Percentiles rank a stretch among this genome's conserved stretches.
Conservation (phyloP, 92 coral and sea anemone species). For the Plumapathes pennacea region DNA sequence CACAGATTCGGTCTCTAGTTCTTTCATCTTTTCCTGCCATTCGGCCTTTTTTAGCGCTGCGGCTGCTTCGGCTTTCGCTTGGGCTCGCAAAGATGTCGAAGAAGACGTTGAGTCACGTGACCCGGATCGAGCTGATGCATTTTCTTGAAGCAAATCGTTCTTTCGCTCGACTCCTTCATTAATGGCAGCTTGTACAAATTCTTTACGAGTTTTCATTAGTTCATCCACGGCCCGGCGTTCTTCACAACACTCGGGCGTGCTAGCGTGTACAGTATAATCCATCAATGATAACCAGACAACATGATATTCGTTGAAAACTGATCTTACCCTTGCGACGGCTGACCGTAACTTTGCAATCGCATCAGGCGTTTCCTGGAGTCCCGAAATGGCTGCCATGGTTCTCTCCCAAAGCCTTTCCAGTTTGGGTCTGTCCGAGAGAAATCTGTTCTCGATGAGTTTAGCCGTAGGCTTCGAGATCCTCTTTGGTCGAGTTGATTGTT, state of each 20-base stretch:
- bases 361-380: neutral
- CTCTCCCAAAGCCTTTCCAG: neutral
- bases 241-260: neutral
- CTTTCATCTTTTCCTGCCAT: slow-evolving; percentile 5
- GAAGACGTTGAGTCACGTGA: slow-evolving; percentile 21
- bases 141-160: slow-evolving; percentile 6
- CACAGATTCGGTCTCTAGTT: slow-evolving; percentile 6
- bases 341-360: neutral
- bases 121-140: slow-evolving; percentile 9
- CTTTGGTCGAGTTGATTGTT: too few relatives aligned
- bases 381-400: neutral
- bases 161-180: slow-evolving; percentile 14
- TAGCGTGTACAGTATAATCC: neutral
- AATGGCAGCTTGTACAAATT: slow-evolving; percentile 2
- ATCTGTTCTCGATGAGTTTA: slow-evolving; percentile 1
- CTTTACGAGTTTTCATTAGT: slow-evolving; percentile 15
- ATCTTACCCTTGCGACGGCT: too few relatives aligned
- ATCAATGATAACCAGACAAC: neutral
- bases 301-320: too few relatives aligned
- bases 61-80: slow-evolving; percentile 21
- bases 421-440: neutral
- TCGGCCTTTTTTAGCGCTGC: too few relatives aligned
- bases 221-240: neutral
- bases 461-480: neutral
- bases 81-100: slow-evolving; percentile 18